These are phyloP conservation scores for Actinemys pallida DNA, from an alignment of 2,113 vertebrate genomes.

Conservation along the genomic window DNA sequence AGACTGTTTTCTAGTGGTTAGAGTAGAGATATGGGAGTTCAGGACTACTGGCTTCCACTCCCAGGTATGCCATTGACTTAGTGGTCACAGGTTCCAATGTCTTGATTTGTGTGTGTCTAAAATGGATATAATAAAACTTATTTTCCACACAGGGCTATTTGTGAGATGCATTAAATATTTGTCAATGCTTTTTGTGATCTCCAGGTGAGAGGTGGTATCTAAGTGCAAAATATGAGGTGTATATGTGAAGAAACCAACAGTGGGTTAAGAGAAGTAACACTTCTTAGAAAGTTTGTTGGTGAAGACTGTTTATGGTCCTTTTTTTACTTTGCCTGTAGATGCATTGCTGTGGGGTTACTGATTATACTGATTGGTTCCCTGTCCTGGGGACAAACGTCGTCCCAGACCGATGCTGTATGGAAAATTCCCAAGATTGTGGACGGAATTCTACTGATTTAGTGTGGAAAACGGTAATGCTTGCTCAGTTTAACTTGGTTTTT, in stretches of 20 bases:
- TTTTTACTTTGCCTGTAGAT: constrained; percentile 80
- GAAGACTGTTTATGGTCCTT: not conserved
- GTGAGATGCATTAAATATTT: not conserved
- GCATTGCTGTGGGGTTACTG: constrained; percentile 95
- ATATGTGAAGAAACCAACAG: not conserved
- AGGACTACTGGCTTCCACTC: not conserved
- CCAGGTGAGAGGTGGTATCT: not conserved
- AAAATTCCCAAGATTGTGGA: constrained; percentile 96
- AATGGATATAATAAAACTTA: not conserved
- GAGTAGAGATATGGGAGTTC: not conserved
- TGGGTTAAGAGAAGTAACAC: not conserved
- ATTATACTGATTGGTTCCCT: constrained; percentile 93
- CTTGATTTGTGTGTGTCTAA: not conserved
- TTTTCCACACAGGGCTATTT: not conserved
- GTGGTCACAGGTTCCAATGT: not conserved
- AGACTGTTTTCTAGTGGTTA: not conserved
- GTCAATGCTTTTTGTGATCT: not conserved
- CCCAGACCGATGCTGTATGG: constrained; percentile 95
- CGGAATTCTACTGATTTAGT: constrained; percentile 88
- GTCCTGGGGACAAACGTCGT: constrained; percentile 92
- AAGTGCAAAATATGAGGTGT: not conserved
- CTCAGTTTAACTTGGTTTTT: not conserved
- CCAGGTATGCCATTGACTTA: not conserved
- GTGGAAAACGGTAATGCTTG: constrained; percentile 87
- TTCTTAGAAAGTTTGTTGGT: not conserved